phyloP scores from a whole-genome alignment of 2,888 invertebrate species.

The Drosophila anomelani region DNA sequence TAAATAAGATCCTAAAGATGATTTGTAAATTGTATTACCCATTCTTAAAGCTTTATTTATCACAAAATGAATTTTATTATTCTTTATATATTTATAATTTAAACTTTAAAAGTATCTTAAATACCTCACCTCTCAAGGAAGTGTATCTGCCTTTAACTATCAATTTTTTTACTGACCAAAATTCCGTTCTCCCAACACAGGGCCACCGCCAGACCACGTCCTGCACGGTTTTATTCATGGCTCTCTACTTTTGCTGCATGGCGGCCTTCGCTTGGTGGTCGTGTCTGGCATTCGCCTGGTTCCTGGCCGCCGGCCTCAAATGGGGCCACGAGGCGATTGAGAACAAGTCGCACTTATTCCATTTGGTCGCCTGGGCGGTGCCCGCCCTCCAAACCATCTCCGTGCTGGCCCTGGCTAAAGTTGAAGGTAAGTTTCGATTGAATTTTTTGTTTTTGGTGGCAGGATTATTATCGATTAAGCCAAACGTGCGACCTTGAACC shows the following conservation, averaged over 20 bases:
- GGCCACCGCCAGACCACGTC: constrained; percentile 85
- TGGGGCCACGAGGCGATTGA: constrained; percentile 99
- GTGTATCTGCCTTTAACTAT: constrained; percentile 5
- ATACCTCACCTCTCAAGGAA: neutral
- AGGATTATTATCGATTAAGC: constrained; percentile 39
- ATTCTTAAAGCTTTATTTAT: neutral
- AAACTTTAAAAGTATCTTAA: neutral
- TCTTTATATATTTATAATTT: neutral
- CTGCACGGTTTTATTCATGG: constrained; percentile 98
- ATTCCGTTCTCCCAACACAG: constrained; percentile 59
- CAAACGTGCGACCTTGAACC: constrained; percentile 43
- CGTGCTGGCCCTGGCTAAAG: constrained; percentile 97
- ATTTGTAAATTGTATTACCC: neutral
- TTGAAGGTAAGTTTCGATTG: constrained; percentile 90
- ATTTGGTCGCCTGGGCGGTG: constrained; percentile 98
- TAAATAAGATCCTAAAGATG: too few species aligned
- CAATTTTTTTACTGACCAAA: constrained; percentile 48
- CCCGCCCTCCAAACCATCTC: constrained; percentile 98
- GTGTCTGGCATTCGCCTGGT: constrained; percentile 97
- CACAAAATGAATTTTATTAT: neutral
- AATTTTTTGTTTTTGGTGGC: neutral
- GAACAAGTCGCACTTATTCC: constrained; percentile 98
- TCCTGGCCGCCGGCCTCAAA: constrained; percentile 97
- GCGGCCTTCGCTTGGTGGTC: constrained; percentile 99
- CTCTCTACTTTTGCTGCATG: constrained; percentile 98